These are phyloP conservation scores for Macrotrachela quadricornifera DNA, from an alignment of 1,140 invertebrate species.

Conservation along the genomic window DNA sequence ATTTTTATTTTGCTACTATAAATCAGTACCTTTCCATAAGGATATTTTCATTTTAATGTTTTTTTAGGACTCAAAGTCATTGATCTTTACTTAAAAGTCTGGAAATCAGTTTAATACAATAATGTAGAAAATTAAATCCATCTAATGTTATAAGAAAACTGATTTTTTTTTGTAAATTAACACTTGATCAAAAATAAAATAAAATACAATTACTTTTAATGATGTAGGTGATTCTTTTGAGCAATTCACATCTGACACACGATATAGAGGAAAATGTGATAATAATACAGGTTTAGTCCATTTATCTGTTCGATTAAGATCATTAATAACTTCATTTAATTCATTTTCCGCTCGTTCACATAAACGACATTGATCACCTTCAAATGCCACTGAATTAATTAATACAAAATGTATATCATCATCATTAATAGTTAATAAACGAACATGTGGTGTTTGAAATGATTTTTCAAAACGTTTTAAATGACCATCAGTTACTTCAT, in stretches of 20 bases:
- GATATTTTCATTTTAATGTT: no score
- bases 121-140: no score
- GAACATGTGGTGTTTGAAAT: slow-evolving; percentile 47
- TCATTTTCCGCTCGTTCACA: slow-evolving; percentile 37
- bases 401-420: slow-evolving; percentile 53
- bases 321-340: slow-evolving; percentile 1
- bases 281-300: slow-evolving; percentile 12
- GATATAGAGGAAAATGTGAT: slow-evolving; percentile 69
- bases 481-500: slow-evolving; percentile 53
- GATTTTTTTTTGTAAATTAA: no score
- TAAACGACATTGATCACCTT: slow-evolving; percentile 69
- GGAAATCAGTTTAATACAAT: no score
- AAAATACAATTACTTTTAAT: no score
- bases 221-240: no score
- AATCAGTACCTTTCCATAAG: no score
- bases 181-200: no score
- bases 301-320: slow-evolving; percentile 36
- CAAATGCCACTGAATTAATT: slow-evolving; percentile 85
- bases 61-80: no score
- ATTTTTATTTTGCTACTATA: no score
- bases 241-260: slow-evolving; percentile 55
- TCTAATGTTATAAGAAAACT: no score
- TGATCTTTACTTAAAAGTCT: no score
- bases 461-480: slow-evolving; percentile 52
- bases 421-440: slow-evolving; percentile 45